Conservation (phyloP, 2,113 vertebrate species). For the Mirza zaza region DNA sequence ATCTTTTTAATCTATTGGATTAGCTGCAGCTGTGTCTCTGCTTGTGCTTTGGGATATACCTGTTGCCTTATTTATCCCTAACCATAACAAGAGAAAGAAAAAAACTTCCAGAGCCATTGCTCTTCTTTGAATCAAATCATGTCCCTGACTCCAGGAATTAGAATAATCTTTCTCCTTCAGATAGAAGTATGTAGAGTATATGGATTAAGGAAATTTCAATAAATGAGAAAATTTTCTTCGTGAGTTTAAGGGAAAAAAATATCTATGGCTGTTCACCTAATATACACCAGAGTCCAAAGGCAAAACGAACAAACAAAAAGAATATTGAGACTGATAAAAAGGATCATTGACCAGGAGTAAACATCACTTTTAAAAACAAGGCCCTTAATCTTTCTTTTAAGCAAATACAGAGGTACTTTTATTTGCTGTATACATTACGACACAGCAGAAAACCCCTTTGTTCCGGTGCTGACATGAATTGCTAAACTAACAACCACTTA, state of each 20-base stretch:
- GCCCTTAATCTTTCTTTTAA: constrained; percentile 42
- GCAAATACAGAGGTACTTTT: background rate
- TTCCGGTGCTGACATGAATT: background rate
- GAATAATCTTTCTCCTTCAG: constrained; percentile 37
- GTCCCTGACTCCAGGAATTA: background rate
- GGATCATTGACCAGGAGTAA: constrained; percentile 45
- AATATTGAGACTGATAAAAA: background rate
- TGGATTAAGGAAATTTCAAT: constrained; percentile 45
- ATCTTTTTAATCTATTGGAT: constrained; percentile 62
- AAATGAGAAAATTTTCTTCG: constrained; percentile 18
- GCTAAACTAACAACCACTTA: background rate
- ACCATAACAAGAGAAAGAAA: background rate
- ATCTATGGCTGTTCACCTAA: background rate
- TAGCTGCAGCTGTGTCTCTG: constrained; percentile 27
- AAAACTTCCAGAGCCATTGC: background rate
- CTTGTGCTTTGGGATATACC: background rate
- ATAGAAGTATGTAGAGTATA: background rate
- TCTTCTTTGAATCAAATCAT: background rate
- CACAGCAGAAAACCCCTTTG: background rate
- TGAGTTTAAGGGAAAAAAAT: background rate
- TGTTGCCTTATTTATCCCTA: background rate
- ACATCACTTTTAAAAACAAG: constrained; percentile 44
- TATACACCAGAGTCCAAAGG: background rate
- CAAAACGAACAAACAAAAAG: background rate
- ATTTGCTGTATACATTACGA: background rate